Percentiles rank a stretch among this genome's conserved stretches.
Evolutionary conservation across 2,113 vertebrate species (phyloP).

Genomic region (Vombatus ursinus): DNA sequence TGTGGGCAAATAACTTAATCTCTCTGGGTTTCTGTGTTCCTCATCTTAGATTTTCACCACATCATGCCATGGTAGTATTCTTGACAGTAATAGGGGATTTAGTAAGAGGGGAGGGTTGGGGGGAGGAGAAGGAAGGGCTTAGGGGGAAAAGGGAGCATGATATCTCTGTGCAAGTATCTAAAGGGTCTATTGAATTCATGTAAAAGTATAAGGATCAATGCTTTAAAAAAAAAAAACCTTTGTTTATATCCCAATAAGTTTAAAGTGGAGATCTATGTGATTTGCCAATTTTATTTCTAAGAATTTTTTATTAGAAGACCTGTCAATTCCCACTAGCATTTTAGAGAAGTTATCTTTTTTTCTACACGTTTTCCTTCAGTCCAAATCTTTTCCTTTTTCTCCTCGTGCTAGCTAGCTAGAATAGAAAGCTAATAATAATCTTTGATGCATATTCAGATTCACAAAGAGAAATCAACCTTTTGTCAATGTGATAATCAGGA

Average conservation of each 20-base stretch:
- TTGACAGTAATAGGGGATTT: neutral
- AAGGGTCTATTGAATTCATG: neutral
- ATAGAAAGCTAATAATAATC: constrained; percentile 20
- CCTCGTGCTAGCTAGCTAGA: constrained; percentile 19
- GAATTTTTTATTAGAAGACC: neutral
- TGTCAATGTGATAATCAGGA: neutral
- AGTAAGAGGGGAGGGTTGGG: neutral
- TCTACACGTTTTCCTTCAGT: neutral
- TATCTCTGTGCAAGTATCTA: neutral
- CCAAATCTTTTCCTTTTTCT: neutral
- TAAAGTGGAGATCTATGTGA: neutral
- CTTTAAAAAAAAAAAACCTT: neutral
- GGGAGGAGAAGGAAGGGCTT: neutral
- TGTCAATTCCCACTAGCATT: constrained; percentile 25
- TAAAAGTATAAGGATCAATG: constrained; percentile 16
- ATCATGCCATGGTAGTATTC: neutral
- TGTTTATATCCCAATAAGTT: neutral
- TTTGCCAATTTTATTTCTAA: neutral
- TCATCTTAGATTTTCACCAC: neutral
- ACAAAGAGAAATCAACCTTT: constrained; percentile 20
- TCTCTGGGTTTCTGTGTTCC: neutral
- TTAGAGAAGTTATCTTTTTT: neutral
- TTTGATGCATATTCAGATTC: constrained; percentile 1
- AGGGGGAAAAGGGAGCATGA: neutral
- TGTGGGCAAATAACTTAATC: neutral